phyloP scores from a whole-genome alignment of 2,888 invertebrate genomes.

The Eurytoma californica region DNA sequence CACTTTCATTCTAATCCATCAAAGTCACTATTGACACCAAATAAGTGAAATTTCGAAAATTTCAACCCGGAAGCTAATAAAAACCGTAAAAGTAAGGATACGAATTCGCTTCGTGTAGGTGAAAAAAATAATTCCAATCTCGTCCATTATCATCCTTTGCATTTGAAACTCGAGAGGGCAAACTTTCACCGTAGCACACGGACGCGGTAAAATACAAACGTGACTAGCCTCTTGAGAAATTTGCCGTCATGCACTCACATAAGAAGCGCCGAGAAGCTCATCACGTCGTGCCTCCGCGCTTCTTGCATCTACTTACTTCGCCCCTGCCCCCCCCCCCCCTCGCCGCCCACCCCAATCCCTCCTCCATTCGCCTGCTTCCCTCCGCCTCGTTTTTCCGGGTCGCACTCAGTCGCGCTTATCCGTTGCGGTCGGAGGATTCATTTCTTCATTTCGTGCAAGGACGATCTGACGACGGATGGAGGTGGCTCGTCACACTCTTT shows the following conservation, averaged over 20 bases:
- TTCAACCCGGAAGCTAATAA: too few relatives aligned
- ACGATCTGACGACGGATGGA: not conserved
- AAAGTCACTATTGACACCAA: too few relatives aligned
- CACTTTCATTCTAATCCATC: too few relatives aligned
- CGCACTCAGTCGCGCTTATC: not conserved
- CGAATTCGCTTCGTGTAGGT: too few relatives aligned
- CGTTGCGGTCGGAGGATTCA: not conserved
- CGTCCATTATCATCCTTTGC: too few relatives aligned
- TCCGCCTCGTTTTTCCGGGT: not conserved
- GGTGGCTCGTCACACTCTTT: not conserved
- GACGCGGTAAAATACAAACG: not conserved
- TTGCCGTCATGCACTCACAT: not conserved
- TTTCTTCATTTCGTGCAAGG: not conserved
- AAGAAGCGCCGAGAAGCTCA: slow-evolving; percentile 19
- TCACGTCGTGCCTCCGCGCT: slow-evolving; percentile 13
- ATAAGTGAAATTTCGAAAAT: too few relatives aligned
- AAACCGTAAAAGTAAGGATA: too few relatives aligned
- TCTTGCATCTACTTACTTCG: slow-evolving; percentile 15
- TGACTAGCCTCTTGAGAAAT: slow-evolving; percentile 22
- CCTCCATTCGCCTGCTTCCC: too few relatives aligned
- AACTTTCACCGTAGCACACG: not conserved
- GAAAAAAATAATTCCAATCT: too few relatives aligned
- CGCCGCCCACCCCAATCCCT: not conserved
- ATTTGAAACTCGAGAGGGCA: not conserved
- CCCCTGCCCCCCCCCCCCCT: not conserved